These are phyloP conservation scores for Odocoileus hemionus DNA, from an alignment of 2,113 vertebrate species.

Conservation along the genomic window DNA sequence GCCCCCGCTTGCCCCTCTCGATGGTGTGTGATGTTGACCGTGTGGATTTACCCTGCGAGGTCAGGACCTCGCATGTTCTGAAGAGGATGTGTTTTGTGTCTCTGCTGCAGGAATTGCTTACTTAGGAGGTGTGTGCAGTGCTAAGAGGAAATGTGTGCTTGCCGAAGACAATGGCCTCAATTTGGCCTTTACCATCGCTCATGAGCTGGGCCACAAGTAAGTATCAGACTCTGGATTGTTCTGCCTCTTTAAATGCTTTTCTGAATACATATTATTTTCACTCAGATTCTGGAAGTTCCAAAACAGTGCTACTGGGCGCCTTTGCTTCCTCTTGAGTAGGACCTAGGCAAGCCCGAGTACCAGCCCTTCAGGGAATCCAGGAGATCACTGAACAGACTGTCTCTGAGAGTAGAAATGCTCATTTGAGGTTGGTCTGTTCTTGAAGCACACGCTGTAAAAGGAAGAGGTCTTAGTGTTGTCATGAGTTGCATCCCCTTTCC, in stretches of 20 bases:
- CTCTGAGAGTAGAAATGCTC: neutral
- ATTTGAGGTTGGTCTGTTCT: neutral
- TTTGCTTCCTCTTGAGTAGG: neutral
- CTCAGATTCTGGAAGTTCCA: neutral
- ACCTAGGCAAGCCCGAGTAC: neutral
- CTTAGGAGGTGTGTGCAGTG: constrained; percentile 94
- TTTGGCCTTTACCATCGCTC: constrained; percentile 98
- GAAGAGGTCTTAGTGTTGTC: neutral
- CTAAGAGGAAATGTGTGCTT: constrained; percentile 95
- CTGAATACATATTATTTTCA: too few species aligned
- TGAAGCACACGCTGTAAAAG: neutral
- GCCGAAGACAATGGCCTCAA: constrained; percentile 98
- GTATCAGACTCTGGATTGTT: constrained; percentile 54
- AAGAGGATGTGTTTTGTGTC: constrained; percentile 66
- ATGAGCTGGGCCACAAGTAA: constrained; percentile 99
- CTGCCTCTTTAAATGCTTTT: neutral
- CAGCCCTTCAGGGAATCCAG: neutral
- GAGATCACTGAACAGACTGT: neutral
- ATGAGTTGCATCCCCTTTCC: neutral
- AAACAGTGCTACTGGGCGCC: neutral
- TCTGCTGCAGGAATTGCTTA: constrained; percentile 92
- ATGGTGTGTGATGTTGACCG: neutral
- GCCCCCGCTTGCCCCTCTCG: neutral
- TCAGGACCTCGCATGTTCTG: constrained; percentile 5
- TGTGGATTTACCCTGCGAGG: neutral